These are phyloP conservation scores for Sphecodes monilicornis DNA, from an alignment of 2,888 invertebrate species.

Conservation along the genomic window DNA sequence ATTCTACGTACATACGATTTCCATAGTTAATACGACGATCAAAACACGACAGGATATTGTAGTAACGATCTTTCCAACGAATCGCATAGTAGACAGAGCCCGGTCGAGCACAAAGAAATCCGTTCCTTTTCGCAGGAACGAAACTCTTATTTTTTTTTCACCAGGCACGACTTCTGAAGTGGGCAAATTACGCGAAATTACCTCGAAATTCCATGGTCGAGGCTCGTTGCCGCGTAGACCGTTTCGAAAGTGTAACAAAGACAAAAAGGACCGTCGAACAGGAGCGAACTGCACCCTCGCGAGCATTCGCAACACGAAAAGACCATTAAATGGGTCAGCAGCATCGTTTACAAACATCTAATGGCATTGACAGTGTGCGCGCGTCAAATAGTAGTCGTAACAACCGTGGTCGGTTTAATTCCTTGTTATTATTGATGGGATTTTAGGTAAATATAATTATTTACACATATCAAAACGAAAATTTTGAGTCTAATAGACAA, in stretches of 20 bases:
- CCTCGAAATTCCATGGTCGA: not conserved
- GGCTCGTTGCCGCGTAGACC: not conserved
- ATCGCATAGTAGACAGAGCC: not conserved
- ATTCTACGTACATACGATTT: not conserved
- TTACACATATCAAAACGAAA: no score
- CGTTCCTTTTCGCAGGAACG: not conserved
- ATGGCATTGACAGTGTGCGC: not conserved
- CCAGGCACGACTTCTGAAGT: not conserved
- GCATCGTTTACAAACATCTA: not conserved
- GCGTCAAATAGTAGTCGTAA: not conserved
- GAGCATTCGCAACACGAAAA: not conserved
- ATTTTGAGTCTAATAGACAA: no score
- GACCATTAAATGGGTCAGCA: not conserved
- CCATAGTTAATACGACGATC: not conserved
- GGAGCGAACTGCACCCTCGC: not conserved
- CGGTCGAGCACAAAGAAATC: not conserved
- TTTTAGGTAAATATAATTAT: no score
- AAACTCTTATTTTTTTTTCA: not conserved
- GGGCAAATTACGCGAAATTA: slow-evolving; percentile 1
- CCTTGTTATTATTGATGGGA: no score
- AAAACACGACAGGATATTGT: not conserved
- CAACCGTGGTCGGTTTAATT: not conserved
- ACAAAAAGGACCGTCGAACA: no score
- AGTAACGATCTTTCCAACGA: not conserved
- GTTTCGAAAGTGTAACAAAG: slow-evolving; percentile 4